phyloP scores from a whole-genome alignment of 2,888 invertebrate species.

The Exocentrus adspersus region DNA sequence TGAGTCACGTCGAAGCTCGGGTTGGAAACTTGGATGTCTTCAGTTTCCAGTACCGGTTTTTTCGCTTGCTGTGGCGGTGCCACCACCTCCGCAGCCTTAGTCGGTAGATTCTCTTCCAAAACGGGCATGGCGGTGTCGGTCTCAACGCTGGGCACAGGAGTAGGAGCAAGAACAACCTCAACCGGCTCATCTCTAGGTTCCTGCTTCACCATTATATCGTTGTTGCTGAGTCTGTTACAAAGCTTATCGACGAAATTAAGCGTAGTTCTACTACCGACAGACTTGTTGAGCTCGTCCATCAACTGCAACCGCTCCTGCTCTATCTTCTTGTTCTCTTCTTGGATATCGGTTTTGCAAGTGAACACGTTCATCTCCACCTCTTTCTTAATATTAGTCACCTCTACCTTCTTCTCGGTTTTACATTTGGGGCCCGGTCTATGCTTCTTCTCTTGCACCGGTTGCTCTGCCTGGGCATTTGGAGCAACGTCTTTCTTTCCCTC shows the following conservation, averaged over 20 bases:
- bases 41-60: conserved; percentile 42
- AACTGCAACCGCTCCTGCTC: conserved; percentile 64
- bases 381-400: conserved; percentile 31
- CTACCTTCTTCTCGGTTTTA: conserved; percentile 26
- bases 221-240: conserved; percentile 49
- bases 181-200: conserved; percentile 40
- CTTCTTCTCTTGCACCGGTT: neutral
- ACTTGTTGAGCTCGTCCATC: conserved; percentile 65
- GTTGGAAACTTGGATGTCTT: conserved; percentile 27
- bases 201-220: conserved; percentile 41
- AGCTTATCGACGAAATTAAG: conserved; percentile 55
- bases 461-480: neutral
- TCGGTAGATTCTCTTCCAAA: conserved; percentile 35
- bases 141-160: too few species aligned
- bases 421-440: conserved; percentile 5
- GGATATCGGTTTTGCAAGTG: conserved; percentile 58
- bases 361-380: conserved; percentile 53
- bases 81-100: neutral
- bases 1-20: conserved; percentile 41
- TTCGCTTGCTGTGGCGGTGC: conserved; percentile 32
- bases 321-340: conserved; percentile 63
- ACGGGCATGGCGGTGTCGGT: conserved; percentile 41
- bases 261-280: conserved; percentile 52
- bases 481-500: conserved; percentile 6
- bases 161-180: conserved; percentile 6